Evolutionary conservation across 2,113 vertebrate species (phyloP).

Genomic region (Triplophysa rosa): DNA sequence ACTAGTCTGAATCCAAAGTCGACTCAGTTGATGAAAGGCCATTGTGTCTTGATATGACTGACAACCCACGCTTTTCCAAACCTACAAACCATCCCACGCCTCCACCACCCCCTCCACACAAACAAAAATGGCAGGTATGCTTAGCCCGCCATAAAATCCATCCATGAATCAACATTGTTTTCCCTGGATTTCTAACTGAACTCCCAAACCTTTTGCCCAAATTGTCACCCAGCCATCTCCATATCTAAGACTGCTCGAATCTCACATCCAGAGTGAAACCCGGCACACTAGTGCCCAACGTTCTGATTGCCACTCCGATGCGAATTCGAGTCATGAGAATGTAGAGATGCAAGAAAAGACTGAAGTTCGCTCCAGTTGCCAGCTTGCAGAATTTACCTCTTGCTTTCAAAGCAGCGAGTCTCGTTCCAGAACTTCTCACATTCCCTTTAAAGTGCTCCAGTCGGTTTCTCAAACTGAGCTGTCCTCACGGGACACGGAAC

Average conservation of each 20-base stretch:
- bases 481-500: neutral
- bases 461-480: neutral
- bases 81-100: slow-evolving; percentile 65
- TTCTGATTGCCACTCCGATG: neutral
- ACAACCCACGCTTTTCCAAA: slow-evolving; percentile 75
- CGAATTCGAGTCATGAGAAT: neutral
- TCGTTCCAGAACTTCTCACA: slow-evolving; percentile 8
- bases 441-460: slow-evolving; percentile 21
- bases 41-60: slow-evolving; percentile 66
- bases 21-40: slow-evolving; percentile 57
- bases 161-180: neutral
- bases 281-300: neutral
- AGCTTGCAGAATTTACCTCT: slow-evolving; percentile 1
- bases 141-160: neutral
- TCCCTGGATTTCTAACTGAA: neutral
- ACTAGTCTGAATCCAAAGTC: slow-evolving; percentile 31
- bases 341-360: neutral
- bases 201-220: neutral
- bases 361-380: neutral
- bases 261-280: slow-evolving; percentile 33
- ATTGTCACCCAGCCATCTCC: slow-evolving; percentile 45
- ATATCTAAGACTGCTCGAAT: slow-evolving; percentile 52
- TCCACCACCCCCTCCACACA: slow-evolving; percentile 57
- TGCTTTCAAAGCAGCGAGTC: neutral
- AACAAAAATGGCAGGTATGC: slow-evolving; percentile 82